Evolutionary conservation across 2,888 invertebrate genomes (phyloP), one percentile per base, ranked within the genome.

Genomic region (Archaeoteleia sp.): DNA sequence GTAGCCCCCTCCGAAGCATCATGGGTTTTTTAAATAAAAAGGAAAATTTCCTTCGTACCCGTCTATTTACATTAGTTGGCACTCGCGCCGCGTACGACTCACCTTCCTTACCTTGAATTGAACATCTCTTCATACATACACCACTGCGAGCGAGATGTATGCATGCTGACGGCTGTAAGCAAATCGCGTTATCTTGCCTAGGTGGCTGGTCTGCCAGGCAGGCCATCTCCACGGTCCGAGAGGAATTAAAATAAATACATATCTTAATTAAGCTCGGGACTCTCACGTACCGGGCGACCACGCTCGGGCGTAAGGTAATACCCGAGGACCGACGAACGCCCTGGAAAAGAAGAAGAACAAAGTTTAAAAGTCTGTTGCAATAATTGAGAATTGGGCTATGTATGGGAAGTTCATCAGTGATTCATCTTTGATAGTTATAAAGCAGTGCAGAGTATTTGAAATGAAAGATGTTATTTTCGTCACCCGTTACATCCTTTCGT

Each of bases 211-310:
- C 71, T 57, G 66, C 67, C 60, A 45, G 73, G 72, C 72, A 76
- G 75, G 70, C 78, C 76, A 78, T 79, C 77, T 78, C 78, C 67
- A 69, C 73, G 72, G 55, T 78, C 76, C 75, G 76, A 77, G 75
- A 76, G 78, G 75, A 83, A 83, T 83, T 84, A 82, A 83, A 84
- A 84, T 83, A 82, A 83, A 83, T 83, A 81, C 82, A 82, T 83
- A 83, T 83, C 82, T 83, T 83, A 83, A 83, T 83, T 83, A 82
- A 83, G 82, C 78, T 67, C 76, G 57, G 76, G 73, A 78, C 74
- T 71, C 70, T 75, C 74, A 67, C 75, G 74, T 77, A 76, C 72
- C 70, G 71, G 75, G 70, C 76, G 78, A 75, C 75, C 67, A 48
- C 49, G 55, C 62, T 67, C 54, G 29, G 35, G 53, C 54, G 57